Conservation (phyloP, 1,140 invertebrate genomes). For the Sinella curviseta region DNA sequence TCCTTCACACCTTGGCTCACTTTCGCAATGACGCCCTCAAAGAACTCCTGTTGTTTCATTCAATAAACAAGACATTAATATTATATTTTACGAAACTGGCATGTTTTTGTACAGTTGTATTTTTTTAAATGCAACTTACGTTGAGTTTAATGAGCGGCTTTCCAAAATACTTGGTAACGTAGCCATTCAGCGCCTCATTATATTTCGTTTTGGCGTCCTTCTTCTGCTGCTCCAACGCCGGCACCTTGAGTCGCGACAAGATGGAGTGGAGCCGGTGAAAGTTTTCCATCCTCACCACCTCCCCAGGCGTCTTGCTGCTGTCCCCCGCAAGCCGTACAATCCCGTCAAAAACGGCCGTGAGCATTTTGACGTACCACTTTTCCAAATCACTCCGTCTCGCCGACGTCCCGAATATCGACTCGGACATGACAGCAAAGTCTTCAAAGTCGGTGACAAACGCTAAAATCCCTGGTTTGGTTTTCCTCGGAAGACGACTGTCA, state of each 20-base stretch:
- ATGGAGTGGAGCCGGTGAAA: conserved; percentile 90
- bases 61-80: conserved; percentile 45
- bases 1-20: conserved; percentile 90
- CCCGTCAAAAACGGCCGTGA: conserved; percentile 81
- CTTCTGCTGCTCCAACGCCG: conserved; percentile 79
- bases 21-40: conserved; percentile 89
- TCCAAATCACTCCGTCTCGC: conserved; percentile 91
- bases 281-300: conserved; percentile 97
- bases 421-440: conserved; percentile 82
- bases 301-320: conserved; percentile 88
- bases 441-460: conserved; percentile 89
- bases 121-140: conserved; percentile 67
- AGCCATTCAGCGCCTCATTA: conserved; percentile 82
- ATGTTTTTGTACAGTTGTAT: too few relatives aligned
- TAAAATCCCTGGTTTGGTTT: conserved; percentile 86
- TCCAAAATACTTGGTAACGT: conserved; percentile 93
- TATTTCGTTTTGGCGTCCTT: conserved; percentile 92
- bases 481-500: conserved; percentile 70
- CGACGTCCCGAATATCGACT: conserved; percentile 82
- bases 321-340: conserved; percentile 78
- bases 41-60: conserved; percentile 86
- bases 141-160: conserved; percentile 93
- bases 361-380: conserved; percentile 87
- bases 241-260: conserved; percentile 86
- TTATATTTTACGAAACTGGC: not conserved